phyloP scores from a whole-genome alignment of 1,140 invertebrate genomes.

The Drosophila rhopaloa region DNA sequence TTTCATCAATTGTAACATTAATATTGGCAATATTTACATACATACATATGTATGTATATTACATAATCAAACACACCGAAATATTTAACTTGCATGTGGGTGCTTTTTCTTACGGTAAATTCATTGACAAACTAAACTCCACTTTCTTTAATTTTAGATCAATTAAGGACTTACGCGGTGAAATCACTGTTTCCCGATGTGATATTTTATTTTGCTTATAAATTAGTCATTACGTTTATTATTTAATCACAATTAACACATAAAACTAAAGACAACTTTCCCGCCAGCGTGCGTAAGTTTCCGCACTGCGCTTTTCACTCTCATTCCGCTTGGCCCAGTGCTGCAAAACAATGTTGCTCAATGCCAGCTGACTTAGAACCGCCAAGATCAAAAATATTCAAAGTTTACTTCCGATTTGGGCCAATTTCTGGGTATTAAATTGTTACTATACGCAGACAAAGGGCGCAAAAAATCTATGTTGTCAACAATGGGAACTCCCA shows the following conservation, averaged over 20 bases:
- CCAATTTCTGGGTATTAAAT: slow-evolving; percentile 66
- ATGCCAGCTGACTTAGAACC: not conserved
- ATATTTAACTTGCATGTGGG: not conserved
- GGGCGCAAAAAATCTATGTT: slow-evolving; percentile 23
- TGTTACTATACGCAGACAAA: slow-evolving; percentile 53
- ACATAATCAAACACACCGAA: no score
- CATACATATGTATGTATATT: no score
- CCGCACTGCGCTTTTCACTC: slow-evolving; percentile 8
- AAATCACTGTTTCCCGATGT: not conserved
- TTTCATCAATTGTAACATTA: no score
- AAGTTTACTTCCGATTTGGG: slow-evolving; percentile 66
- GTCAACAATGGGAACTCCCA: slow-evolving; percentile 73
- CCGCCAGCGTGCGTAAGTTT: slow-evolving; percentile 41
- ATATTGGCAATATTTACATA: no score
- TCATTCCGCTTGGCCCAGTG: slow-evolving; percentile 5
- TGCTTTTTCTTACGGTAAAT: slow-evolving; percentile 4
- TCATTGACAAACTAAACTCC: not conserved
- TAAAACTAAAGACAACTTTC: slow-evolving; percentile 25
- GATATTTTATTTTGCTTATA: not conserved
- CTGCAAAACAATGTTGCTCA: slow-evolving; percentile 18
- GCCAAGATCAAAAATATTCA: slow-evolving; percentile 18
- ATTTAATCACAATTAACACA: slow-evolving; percentile 37
- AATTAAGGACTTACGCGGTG: slow-evolving; percentile 34
- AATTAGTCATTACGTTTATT: slow-evolving; percentile 17
- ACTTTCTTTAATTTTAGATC: not conserved